Conservation (phyloP, 2,113 vertebrate species). For the Poeciliopsis turrubarensis region DNA sequence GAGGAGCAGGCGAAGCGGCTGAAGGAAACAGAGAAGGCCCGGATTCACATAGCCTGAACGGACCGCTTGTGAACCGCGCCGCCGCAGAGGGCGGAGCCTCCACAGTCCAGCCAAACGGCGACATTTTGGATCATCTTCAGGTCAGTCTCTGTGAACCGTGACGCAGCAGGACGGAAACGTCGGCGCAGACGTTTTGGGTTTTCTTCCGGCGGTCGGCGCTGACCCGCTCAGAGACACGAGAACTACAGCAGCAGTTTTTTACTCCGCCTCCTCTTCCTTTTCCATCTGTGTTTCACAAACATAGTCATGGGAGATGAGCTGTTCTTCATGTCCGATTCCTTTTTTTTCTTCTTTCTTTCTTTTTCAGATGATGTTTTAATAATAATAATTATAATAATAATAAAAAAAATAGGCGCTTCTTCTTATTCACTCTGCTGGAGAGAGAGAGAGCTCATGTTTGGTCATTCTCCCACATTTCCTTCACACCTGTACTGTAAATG, state of each 20-base stretch:
- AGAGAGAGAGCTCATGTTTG: slow-evolving; percentile 41
- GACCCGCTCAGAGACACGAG: slow-evolving; percentile 38
- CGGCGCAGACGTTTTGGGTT: slow-evolving; percentile 51
- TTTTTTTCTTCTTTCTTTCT: slow-evolving; percentile 13
- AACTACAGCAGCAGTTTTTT: slow-evolving; percentile 39
- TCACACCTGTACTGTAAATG: slow-evolving; percentile 79
- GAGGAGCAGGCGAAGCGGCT: slow-evolving; percentile 82
- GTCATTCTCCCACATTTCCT: slow-evolving; percentile 18
- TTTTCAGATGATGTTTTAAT: slow-evolving; percentile 46
- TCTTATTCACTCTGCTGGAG: slow-evolving; percentile 46
- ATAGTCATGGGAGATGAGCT: slow-evolving; percentile 25
- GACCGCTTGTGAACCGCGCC: slow-evolving; percentile 32
- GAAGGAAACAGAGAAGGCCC: slow-evolving; percentile 79
- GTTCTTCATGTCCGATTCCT: slow-evolving; percentile 30
- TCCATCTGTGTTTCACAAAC: slow-evolving; percentile 30
- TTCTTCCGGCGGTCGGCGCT: slow-evolving; percentile 40
- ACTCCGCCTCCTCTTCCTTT: slow-evolving; percentile 14
- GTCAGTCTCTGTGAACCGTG: slow-evolving; percentile 35
- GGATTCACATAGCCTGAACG: slow-evolving; percentile 72
- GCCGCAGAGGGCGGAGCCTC: slow-evolving; percentile 26
- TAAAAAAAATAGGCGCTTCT: slow-evolving; percentile 30
- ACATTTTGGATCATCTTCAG: neutral
- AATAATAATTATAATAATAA: slow-evolving; percentile 1
- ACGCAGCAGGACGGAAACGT: slow-evolving; percentile 43
- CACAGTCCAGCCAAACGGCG: slow-evolving; percentile 37